Evolutionary conservation across 2,888 invertebrate genomes (phyloP).

Genomic region (Ophioninae sp.): DNA sequence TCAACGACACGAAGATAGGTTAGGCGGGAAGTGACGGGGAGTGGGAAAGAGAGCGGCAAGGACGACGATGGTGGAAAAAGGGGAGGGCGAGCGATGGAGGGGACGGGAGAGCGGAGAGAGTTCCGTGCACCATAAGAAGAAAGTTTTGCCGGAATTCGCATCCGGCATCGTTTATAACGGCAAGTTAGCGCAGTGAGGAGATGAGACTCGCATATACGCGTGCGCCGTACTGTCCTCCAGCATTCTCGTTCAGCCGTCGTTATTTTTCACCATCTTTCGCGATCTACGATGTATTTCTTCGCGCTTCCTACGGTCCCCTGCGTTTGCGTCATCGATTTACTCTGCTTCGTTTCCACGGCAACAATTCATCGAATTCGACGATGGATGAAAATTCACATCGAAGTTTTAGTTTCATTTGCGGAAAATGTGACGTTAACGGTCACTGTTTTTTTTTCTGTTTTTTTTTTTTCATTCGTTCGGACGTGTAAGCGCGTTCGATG

Average conservation of each 20-base stretch:
- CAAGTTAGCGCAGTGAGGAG: conserved; percentile 24
- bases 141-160: conserved; percentile 57
- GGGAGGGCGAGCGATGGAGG: neutral
- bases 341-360: too few relatives aligned
- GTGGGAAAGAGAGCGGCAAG: neutral
- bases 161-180: conserved; percentile 35
- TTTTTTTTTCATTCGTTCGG: neutral
- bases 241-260: conserved; percentile 16
- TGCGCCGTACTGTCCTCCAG: conserved; percentile 10
- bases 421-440: neutral
- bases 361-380: too few relatives aligned
- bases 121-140: conserved; percentile 48
- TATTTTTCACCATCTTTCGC: conserved; percentile 3
- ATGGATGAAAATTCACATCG: too few relatives aligned
- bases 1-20: neutral
- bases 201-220: conserved; percentile 18
- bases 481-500: neutral
- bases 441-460: neutral
- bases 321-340: too few relatives aligned
- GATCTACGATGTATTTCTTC: neutral
- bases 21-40: conserved; percentile 13
- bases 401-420: neutral
- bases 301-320: too few relatives aligned
- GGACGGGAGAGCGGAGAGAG: conserved; percentile 13
- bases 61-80: neutral